A percentile compares a stretch with the other conserved stretches of the same genome.
Evolutionary conservation across 1,140 invertebrate species (phyloP).

Genomic region (Drosophila nasuta): DNA sequence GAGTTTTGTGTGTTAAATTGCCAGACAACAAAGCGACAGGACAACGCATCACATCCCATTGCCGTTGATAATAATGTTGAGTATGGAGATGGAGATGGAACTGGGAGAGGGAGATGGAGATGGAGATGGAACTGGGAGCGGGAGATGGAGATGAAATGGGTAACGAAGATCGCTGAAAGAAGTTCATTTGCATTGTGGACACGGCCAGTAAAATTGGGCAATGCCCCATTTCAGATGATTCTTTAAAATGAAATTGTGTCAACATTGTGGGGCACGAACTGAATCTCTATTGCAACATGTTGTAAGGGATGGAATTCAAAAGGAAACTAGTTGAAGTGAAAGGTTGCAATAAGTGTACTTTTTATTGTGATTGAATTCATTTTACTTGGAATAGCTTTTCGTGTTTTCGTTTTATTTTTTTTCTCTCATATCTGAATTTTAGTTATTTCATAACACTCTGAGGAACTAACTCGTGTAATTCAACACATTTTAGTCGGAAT

Average conservation of each 20-base stretch:
- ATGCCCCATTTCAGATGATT: slow-evolving; percentile 58
- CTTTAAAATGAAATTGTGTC: slow-evolving; percentile 52
- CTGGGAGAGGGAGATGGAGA: neutral
- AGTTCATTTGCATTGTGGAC: slow-evolving; percentile 78
- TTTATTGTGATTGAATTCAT: neutral
- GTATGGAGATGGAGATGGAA: slow-evolving; percentile 6
- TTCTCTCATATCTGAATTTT: too few species aligned
- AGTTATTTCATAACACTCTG: too few species aligned
- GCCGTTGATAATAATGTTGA: slow-evolving; percentile 27
- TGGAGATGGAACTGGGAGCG: too few species aligned
- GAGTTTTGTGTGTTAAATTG: slow-evolving; percentile 77
- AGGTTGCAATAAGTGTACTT: neutral
- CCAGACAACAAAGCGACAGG: slow-evolving; percentile 57
- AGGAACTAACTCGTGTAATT: too few species aligned
- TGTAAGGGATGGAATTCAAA: neutral
- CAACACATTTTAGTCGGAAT: too few species aligned
- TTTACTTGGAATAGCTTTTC: neutral
- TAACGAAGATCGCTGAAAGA: slow-evolving; percentile 57
- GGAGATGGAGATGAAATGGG: neutral
- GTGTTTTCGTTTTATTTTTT: neutral
- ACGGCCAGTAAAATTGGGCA: slow-evolving; percentile 65
- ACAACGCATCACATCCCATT: neutral
- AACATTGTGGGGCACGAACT: neutral
- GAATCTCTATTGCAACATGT: neutral
- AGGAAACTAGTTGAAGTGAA: slow-evolving; percentile 3